Percentiles rank a stretch among this genome's conserved stretches.
These are phyloP conservation scores for Petrolisthes manimaculis DNA, from an alignment of 2,888 invertebrate genomes.

Conservation along the genomic window DNA sequence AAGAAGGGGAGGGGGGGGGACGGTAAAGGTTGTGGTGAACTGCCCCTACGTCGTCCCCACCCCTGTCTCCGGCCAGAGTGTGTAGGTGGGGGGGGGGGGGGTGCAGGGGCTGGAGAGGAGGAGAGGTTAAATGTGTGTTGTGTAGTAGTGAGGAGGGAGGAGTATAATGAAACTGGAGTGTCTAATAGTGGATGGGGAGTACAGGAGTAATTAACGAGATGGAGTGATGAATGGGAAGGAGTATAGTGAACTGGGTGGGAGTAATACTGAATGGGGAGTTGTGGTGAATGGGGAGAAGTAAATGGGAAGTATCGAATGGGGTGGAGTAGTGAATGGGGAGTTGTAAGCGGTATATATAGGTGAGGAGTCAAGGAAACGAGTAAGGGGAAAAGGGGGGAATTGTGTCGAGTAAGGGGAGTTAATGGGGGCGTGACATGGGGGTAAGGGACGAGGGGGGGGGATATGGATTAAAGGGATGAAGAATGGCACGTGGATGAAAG, in stretches of 20 bases:
- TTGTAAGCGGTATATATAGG: background rate
- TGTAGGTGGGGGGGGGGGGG: background rate
- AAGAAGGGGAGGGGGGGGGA: background rate
- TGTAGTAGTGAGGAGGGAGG: background rate
- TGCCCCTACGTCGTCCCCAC: background rate
- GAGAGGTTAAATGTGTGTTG: background rate
- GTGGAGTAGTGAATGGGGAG: background rate
- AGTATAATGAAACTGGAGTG: background rate
- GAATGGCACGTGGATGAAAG: background rate
- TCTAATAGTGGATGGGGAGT: no score
- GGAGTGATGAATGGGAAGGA: background rate
- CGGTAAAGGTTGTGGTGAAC: constrained; percentile 16
- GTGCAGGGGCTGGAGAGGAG: background rate
- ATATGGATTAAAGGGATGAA: background rate
- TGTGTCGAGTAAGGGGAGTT: background rate
- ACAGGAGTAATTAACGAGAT: background rate
- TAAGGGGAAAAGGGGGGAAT: background rate
- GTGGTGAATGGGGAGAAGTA: background rate
- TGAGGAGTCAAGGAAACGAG: background rate
- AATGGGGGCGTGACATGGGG: no score
- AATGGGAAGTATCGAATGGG: background rate
- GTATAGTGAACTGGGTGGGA: background rate
- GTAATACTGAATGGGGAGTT: background rate
- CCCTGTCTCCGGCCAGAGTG: background rate
- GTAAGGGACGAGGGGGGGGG: background rate